A percentile compares a stretch with the other conserved stretches of the same genome.
phyloP scores from a whole-genome alignment of 1,140 invertebrate genomes.

The Listronotus bonariensis region DNA sequence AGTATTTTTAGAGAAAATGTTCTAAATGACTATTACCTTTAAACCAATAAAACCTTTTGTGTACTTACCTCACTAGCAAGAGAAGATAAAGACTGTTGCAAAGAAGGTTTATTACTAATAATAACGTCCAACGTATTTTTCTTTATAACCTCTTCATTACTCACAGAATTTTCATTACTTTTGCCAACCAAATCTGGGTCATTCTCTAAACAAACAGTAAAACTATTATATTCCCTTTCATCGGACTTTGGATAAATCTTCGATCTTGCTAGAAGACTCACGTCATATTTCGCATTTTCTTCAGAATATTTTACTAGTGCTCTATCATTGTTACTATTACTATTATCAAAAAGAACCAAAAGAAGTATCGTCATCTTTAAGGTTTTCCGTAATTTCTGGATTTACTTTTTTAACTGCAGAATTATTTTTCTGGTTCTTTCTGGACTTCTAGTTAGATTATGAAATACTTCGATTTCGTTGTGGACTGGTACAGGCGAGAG shows the following conservation, averaged over 20 bases:
- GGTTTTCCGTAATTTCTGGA: not conserved
- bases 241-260: too few species aligned
- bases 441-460: constrained; percentile 60
- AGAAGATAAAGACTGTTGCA: constrained; percentile 28
- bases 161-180: not conserved
- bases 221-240: constrained; percentile 23
- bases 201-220: constrained; percentile 17
- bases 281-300: too few species aligned
- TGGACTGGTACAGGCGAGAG: constrained; percentile 59
- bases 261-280: too few species aligned
- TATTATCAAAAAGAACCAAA: too few species aligned
- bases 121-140: not conserved
- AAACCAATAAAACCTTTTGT: too few species aligned
- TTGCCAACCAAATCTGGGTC: not conserved
- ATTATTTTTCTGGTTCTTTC: constrained; percentile 34
- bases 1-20: too few species aligned
- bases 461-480: constrained; percentile 65
- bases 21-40: too few species aligned
- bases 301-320: not conserved
- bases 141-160: not conserved
- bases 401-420: not conserved
- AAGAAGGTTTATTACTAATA: not conserved
- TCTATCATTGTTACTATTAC: too few species aligned
- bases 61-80: constrained; percentile 29
- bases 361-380: not conserved